Evolutionary conservation across 2,797 vertebrate genomes (phyloP).

Genomic region (Halcyon smyrnensis): DNA sequence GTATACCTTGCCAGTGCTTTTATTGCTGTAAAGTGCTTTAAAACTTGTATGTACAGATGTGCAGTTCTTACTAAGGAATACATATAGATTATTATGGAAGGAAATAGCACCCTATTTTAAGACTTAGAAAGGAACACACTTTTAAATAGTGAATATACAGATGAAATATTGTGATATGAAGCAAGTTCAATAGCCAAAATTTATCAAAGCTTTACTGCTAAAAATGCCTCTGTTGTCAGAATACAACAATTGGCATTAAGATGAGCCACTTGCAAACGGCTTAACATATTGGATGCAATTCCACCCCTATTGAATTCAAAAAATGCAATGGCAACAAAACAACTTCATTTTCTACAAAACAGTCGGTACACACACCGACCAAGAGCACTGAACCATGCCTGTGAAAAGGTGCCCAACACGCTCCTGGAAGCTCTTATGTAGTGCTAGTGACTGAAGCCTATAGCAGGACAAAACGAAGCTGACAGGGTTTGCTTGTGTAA

Average conservation of each 20-base stretch:
- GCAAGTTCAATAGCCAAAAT: not conserved
- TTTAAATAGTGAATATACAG: not conserved
- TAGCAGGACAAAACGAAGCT: not conserved
- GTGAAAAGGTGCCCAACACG: not conserved
- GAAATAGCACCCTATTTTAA: not conserved
- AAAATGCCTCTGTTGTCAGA: slow-evolving; percentile 19
- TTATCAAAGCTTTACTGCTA: not conserved
- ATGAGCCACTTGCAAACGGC: not conserved
- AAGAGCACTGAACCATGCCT: not conserved
- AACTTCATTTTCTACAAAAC: not conserved
- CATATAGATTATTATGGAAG: not conserved
- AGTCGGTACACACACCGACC: not conserved
- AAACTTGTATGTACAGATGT: not conserved
- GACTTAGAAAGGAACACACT: not conserved
- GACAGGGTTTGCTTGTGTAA: not conserved
- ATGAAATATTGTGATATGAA: not conserved
- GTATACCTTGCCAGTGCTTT: not conserved
- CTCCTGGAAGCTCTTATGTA: not conserved
- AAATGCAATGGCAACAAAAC: not conserved
- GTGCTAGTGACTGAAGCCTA: not conserved
- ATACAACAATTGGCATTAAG: not conserved
- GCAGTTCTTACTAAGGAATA: not conserved
- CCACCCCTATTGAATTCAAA: not conserved
- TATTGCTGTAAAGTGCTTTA: not conserved
- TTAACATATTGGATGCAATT: not conserved